Evolutionary conservation across 2,797 vertebrate species (phyloP).

Genomic region (Eulemur mongoz): DNA sequence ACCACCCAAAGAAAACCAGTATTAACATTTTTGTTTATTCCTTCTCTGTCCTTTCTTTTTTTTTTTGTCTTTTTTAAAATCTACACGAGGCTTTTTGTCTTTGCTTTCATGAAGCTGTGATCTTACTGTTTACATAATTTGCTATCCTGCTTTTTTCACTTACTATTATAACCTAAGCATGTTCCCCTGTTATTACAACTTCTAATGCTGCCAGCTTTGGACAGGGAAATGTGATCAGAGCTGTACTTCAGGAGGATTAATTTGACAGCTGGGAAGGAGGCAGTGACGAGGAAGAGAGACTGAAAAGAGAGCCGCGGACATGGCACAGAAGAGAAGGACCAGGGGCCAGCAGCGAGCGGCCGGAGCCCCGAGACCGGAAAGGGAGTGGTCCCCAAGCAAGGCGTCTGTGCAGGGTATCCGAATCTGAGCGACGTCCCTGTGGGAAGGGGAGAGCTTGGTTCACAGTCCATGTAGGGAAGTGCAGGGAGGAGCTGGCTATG

Average conservation of each 20-base stretch:
- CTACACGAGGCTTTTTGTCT: background rate
- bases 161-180: background rate
- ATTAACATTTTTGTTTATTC: background rate
- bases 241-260: background rate
- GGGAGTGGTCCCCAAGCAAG: background rate
- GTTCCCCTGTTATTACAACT: background rate
- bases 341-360: background rate
- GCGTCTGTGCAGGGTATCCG: background rate
- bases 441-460: background rate
- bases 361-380: background rate
- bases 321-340: background rate
- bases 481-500: background rate
- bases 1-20: background rate
- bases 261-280: background rate
- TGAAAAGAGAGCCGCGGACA: background rate
- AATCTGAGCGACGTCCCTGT: background rate
- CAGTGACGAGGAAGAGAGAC: background rate
- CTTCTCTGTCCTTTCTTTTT: background rate
- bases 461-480: background rate
- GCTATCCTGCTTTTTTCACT: background rate
- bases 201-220: background rate
- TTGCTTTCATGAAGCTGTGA: background rate
- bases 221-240: background rate
- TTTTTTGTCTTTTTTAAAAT: background rate
- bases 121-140: conserved; percentile 32